Percentiles rank a stretch among this genome's conserved stretches.
Evolutionary conservation across 2,113 vertebrate species (phyloP).

Genomic region (Atrichornis clamosus): DNA sequence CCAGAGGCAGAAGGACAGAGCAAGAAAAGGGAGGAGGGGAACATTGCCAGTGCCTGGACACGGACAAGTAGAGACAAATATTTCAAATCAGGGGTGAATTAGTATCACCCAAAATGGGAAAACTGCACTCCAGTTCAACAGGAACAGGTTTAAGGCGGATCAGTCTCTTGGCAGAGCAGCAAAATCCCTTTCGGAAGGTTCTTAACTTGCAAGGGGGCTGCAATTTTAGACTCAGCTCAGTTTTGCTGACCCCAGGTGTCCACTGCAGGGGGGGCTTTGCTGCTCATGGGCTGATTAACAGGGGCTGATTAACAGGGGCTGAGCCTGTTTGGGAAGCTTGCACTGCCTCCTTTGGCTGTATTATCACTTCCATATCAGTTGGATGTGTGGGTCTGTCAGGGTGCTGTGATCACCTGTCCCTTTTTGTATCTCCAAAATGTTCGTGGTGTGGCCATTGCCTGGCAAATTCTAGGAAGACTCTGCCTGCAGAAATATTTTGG

Average conservation of each 20-base stretch:
- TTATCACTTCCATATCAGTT: background rate
- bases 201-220: background rate
- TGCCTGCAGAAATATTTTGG: background rate
- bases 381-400: background rate
- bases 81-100: background rate
- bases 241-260: background rate
- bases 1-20: background rate
- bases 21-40: background rate
- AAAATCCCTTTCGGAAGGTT: background rate
- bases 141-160: background rate
- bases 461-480: background rate
- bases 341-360: background rate
- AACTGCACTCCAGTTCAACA: background rate
- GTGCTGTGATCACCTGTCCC: background rate
- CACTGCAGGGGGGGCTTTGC: background rate
- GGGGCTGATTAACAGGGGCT: background rate
- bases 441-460: background rate
- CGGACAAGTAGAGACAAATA: background rate
- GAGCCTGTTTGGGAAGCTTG: background rate
- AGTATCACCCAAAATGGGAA: background rate
- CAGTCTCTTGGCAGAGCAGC: background rate
- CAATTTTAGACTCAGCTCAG: background rate
- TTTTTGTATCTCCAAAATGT: background rate
- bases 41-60: background rate
- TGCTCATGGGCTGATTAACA: background rate